These are phyloP conservation scores for Apamea monoglypha DNA, from an alignment of 2,888 invertebrate species.

Conservation along the genomic window DNA sequence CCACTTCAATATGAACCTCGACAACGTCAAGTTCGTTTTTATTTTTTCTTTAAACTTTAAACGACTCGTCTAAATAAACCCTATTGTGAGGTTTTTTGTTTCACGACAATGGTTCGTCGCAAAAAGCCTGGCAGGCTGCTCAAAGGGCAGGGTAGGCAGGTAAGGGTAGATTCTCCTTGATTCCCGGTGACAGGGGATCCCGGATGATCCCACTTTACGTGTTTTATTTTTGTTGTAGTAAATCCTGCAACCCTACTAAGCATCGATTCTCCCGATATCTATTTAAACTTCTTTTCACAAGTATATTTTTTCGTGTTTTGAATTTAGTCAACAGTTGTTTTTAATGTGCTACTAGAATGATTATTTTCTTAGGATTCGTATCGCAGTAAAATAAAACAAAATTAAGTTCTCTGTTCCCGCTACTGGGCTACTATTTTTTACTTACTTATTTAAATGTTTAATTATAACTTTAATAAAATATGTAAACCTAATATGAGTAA, in stretches of 20 bases:
- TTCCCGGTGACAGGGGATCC: slow-evolving; percentile 76
- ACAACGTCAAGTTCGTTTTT: slow-evolving; percentile 8
- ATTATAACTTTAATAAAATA: neutral
- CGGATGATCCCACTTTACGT: slow-evolving; percentile 76
- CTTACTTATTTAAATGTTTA: neutral
- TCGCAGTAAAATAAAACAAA: neutral
- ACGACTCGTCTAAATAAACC: slow-evolving; percentile 73
- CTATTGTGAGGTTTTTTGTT: slow-evolving; percentile 70
- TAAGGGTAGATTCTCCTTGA: slow-evolving; percentile 74
- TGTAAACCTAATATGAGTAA: neutral
- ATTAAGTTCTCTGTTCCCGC: neutral
- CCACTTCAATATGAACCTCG: neutral
- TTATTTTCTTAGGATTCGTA: neutral
- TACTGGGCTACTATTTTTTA: neutral
- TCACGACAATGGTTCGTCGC: slow-evolving; percentile 78
- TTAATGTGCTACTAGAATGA: neutral
- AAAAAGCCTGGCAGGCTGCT: slow-evolving; percentile 79
- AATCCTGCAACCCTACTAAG: slow-evolving; percentile 56
- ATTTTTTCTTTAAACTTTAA: slow-evolving; percentile 64
- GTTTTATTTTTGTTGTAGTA: slow-evolving; percentile 67
- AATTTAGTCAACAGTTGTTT: neutral
- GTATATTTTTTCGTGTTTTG: neutral
- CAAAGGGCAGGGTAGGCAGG: slow-evolving; percentile 79
- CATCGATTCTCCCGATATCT: slow-evolving; percentile 51
- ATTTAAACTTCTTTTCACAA: neutral